A percentile compares a stretch with the other conserved stretches of the same genome.
phyloP scores from a whole-genome alignment of 2,113 vertebrate species.

The Nerophis lumbriciformis region DNA sequence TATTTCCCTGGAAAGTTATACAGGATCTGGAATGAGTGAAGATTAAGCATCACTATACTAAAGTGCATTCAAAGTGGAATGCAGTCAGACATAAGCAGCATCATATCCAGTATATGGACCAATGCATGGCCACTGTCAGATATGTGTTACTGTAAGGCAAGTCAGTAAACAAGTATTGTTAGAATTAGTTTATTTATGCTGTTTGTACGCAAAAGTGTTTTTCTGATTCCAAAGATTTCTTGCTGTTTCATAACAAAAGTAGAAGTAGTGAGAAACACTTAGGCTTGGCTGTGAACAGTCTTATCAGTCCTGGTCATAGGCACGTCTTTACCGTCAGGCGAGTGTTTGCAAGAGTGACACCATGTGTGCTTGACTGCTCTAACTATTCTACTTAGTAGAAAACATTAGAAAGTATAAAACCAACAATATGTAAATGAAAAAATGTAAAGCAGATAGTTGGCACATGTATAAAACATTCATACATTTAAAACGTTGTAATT shows the following conservation, averaged over 20 bases:
- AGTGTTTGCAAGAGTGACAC: too few species aligned
- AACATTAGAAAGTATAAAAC: slow-evolving; percentile 69
- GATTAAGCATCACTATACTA: background rate
- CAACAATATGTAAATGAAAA: slow-evolving; percentile 67
- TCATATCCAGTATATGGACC: background rate
- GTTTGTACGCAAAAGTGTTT: slow-evolving; percentile 53
- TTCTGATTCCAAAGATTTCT: slow-evolving; percentile 17
- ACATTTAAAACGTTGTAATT: slow-evolving; percentile 77
- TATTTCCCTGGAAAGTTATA: too few species aligned
- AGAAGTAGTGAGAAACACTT: slow-evolving; percentile 25
- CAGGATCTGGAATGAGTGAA: too few species aligned
- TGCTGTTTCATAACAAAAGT: slow-evolving; percentile 24
- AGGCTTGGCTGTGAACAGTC: slow-evolving; percentile 13
- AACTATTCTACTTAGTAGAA: slow-evolving; percentile 83
- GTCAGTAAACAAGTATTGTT: slow-evolving; percentile 15
- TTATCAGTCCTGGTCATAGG: slow-evolving; percentile 21
- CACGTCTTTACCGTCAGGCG: slow-evolving; percentile 4
- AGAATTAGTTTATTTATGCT: slow-evolving; percentile 67
- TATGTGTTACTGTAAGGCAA: background rate
- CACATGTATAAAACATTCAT: slow-evolving; percentile 82
- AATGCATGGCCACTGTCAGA: background rate
- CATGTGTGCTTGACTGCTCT: slow-evolving; percentile 8
- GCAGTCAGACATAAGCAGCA: background rate
- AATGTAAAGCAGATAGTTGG: slow-evolving; percentile 77
- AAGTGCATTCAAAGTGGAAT: background rate